Base-by-base conservation (phyloP, 2,888 invertebrate genomes). In the Idaea biselata region DNA sequence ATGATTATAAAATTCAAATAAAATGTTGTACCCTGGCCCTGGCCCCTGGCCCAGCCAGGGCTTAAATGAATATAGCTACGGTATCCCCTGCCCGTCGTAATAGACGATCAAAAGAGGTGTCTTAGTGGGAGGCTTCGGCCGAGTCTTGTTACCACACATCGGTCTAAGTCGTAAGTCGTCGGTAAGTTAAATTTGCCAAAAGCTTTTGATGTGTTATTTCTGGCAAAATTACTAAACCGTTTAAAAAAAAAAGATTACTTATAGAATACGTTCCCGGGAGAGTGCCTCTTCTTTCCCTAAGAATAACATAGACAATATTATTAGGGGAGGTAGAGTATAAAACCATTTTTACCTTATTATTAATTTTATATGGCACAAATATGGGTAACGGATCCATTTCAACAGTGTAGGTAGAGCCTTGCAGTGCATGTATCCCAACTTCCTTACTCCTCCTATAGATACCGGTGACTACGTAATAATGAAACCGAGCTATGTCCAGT, bases 401-500 rank as follows among this genome's bases (percentile, higher is more conserved):
- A 4, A 82, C 31, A 2, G 80, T 84, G 6, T 87, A 69, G 14
- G 91, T 90, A 63, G 87, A 83, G 7, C 89, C 89, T 75, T 91
- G 91, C 65, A 91, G 74, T 0, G 88, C 88, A 44, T 76, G 76
- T 5, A 90, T 84, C 3, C 71, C 65, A 5, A 81, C 68, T n/a
- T 78, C 63, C 17, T 62, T 64, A 65, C 86, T 89, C 8, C 81
- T 78, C 1, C 61, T 65, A 59, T 84, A 88, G 31, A 91, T 78
- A 0, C 89, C 89, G 16, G 88, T 90, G 54, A 82, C 76, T 18
- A 85, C 84, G 63, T 91, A 91, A 65, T 83, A 91, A 62, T 89
- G 85, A 67, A 83, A 91, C 14, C 91, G 80, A 0, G 89, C 91
- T 60, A 91, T 86, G 70, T 91, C 91, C 17, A 91, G 74, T 59